phyloP scores from a whole-genome alignment of 2,113 vertebrate genomes.

The Sorex fumeus region DNA sequence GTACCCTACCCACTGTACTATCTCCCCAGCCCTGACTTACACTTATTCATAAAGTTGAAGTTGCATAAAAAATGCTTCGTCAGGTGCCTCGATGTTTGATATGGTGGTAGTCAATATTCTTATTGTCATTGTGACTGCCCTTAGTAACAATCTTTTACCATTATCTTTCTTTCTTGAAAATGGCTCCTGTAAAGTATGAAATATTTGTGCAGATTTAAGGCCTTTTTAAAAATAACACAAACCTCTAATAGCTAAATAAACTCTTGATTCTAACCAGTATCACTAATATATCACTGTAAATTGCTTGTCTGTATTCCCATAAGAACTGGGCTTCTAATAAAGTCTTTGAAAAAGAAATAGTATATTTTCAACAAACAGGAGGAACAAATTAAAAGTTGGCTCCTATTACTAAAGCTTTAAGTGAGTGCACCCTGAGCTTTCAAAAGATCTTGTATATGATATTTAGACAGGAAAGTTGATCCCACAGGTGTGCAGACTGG shows the following conservation, averaged over 20 bases:
- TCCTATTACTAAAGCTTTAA: conserved; percentile 76
- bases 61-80: not conserved
- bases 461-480: conserved; percentile 78
- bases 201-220: conserved; percentile 52
- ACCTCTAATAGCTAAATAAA: conserved; percentile 65
- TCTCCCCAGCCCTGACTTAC: no score
- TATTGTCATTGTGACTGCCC: not conserved
- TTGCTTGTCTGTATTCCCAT: conserved; percentile 74
- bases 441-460: conserved; percentile 76
- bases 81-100: not conserved
- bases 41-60: not conserved
- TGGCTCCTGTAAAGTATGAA: conserved; percentile 70
- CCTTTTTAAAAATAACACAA: conserved; percentile 39
- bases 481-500: conserved; percentile 74
- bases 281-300: conserved; percentile 77
- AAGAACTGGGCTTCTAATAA: conserved; percentile 80
- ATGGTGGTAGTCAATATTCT: not conserved
- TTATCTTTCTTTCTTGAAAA: conserved; percentile 23
- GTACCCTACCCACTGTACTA: no score
- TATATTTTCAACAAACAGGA: conserved; percentile 80
- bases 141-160: not conserved
- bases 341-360: conserved; percentile 81
- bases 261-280: conserved; percentile 75
- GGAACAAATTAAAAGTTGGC: conserved; percentile 85
- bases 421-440: conserved; percentile 74